Evolutionary conservation across 2,888 invertebrate species (phyloP), one percentile per base, ranked within the genome.

Genomic region (Eilema depressum): DNA sequence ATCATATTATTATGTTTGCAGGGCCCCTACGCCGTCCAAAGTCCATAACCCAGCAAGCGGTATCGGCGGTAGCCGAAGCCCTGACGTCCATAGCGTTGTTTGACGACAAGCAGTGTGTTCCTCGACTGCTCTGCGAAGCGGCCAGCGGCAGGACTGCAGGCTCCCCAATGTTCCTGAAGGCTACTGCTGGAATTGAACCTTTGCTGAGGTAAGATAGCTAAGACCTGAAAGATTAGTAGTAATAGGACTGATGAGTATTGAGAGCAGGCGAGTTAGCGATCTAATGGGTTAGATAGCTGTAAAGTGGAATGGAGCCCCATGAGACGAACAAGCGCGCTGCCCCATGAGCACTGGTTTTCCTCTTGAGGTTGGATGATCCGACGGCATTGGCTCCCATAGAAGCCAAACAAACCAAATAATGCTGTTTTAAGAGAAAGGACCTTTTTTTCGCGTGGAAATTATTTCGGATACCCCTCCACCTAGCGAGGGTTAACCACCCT

Each of bases 91-190:
- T 95, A 37, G 95, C 95, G 25, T 93, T 95, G 82, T 97, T 97
- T 89, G 98, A 98, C 88, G 97, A 98, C 88, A 96, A 96, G 82
- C 96, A 97, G 84, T 98, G 98, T 90, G 97, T 98, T 74, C 97
- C 98, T 4, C 96, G 97, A 86, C 95, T 98, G 80, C 94, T 98
- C 75, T 98, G 98, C 86, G 98, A 98, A 90, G 96, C 97, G 68
- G 97, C 97, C 65, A 92, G 96, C 83, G 92, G 96, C 14, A 93
- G 94, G 66, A 79, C 85, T 28, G 76, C 89, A 3, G 86, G 82
- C 3, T 81, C 88, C 1, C 81, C 85, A 0, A 77, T 85, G 73
- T 78, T 95, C 76, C 74, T 90, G 78, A 94, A 92, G 82, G 93
- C 92, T 4, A 85, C 92, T 56, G 81, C 95, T 57, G 94, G 95